Percentiles rank a stretch among this genome's conserved stretches.
phyloP scores from a whole-genome alignment of 2,888 invertebrate species.

The Melinaea menophilus region DNA sequence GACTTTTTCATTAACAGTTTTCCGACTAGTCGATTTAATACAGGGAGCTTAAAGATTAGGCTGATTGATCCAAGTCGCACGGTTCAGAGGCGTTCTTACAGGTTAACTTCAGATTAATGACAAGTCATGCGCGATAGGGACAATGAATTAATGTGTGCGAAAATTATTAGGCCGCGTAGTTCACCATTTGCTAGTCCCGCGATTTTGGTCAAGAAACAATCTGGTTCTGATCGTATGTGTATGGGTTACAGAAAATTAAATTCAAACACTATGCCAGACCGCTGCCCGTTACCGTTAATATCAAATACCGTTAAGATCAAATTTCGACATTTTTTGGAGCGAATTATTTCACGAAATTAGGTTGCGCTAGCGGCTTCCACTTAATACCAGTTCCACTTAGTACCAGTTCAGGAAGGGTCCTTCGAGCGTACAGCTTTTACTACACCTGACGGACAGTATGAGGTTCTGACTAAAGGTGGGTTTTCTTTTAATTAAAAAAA shows the following conservation, averaged over 20 bases:
- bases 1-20: conserved; percentile 12
- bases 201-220: conserved; percentile 22
- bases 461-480: conserved; percentile 19
- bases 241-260: conserved; percentile 28
- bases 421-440: no score
- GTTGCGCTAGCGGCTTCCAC: no score
- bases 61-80: no score
- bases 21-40: conserved; percentile 10
- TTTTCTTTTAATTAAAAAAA: conserved; percentile 31
- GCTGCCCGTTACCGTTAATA: conserved; percentile 26
- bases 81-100: no score
- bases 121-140: neutral
- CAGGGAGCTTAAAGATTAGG: conserved; percentile 10
- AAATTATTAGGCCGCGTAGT: neutral
- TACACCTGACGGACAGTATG: conserved; percentile 14
- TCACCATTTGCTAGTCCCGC: conserved; percentile 13
- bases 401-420: no score
- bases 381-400: no score
- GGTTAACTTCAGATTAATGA: no score
- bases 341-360: no score
- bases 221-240: conserved; percentile 18
- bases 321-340: conserved; percentile 4
- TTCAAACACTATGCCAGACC: conserved; percentile 22
- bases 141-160: neutral
- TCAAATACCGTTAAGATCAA: no score